Base-by-base conservation (phyloP, 2,797 vertebrate species). In the Helostoma temminkii region DNA sequence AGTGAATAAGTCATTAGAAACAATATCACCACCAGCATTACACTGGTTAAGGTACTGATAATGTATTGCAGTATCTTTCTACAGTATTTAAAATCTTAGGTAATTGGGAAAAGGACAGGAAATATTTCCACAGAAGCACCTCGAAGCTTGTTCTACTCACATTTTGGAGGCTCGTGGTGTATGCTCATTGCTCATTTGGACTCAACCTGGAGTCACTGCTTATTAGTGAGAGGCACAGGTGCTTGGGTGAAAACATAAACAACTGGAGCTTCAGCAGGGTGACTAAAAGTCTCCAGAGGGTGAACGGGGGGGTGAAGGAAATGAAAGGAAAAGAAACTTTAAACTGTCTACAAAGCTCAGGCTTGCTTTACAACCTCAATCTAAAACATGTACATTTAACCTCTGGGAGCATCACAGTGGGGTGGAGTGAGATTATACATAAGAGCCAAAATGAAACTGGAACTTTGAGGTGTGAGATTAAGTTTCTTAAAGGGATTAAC, bases 1-100 rank as follows among this genome's bases (percentile, higher is more conserved):
- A 63, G 26, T 14, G n/a, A 58, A 37, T 74, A 74, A 85, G 47
- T 82, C 22, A n/a, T n/a, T n/a, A n/a, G n/a, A n/a, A n/a, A n/a
- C n/a, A n/a, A n/a, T 30, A 45, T 5, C 28, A 41, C 25, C 26
- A 32, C n/a, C 28, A 50, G 46, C 55, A 57, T 36, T 16, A 28
- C 55, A 16, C 43, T 21, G n/a, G 47, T 39, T 25, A 64, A 63
- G 42, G n/a, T 16, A 24, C 47, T 6, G 14, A 41, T 16, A 16
- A 34, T 37, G 3, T 10, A 32, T 11, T 32, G 32, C 32, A 11
- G 32, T 32, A 32, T 2, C 9, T 10, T 2, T 10, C 32, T 3
- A 11, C 32, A 9, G 32, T 32, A 32, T 32, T 32, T 32, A 9
- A 1, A 32, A 32, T 50, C 36, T 7, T 25, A 21, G 21, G 18